phyloP scores from a whole-genome alignment of 2,113 vertebrate genomes.

The Heteronetta atricapilla region DNA sequence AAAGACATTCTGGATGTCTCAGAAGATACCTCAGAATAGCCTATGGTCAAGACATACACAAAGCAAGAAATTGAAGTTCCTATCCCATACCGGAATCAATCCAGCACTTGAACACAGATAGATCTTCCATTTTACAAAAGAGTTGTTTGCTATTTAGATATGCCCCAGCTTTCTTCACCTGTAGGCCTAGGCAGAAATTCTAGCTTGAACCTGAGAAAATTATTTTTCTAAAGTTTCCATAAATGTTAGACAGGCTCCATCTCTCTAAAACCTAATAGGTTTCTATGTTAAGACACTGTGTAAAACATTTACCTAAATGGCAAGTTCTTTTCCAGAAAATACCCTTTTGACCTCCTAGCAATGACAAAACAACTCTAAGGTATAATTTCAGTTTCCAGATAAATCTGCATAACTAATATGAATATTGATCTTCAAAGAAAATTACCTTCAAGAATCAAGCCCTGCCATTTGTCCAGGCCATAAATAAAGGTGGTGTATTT shows the following conservation, averaged over 20 bases:
- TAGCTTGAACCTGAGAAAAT: neutral
- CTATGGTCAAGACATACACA: neutral
- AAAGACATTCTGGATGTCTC: neutral
- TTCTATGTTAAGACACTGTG: neutral
- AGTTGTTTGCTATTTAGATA: neutral
- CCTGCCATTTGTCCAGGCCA: neutral
- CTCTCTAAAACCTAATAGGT: neutral
- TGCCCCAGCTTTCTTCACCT: neutral
- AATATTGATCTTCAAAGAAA: neutral
- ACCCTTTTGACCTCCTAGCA: neutral
- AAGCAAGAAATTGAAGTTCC: neutral
- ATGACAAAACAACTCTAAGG: neutral
- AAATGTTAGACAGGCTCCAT: neutral
- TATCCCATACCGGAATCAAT: neutral
- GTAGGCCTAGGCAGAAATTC: neutral
- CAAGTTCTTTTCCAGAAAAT: neutral
- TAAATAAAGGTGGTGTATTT: neutral
- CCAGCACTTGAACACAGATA: fast-evolving
- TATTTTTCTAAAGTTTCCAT: neutral
- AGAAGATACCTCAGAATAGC: neutral
- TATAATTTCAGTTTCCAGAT: neutral
- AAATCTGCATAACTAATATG: neutral
- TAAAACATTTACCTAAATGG: neutral
- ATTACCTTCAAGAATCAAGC: neutral
- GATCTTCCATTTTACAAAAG: fast-evolving